A percentile compares a stretch with the other conserved stretches of the same genome.
Conservation (phyloP, 2,888 invertebrate species). For the Polymixis lichenea region DNA sequence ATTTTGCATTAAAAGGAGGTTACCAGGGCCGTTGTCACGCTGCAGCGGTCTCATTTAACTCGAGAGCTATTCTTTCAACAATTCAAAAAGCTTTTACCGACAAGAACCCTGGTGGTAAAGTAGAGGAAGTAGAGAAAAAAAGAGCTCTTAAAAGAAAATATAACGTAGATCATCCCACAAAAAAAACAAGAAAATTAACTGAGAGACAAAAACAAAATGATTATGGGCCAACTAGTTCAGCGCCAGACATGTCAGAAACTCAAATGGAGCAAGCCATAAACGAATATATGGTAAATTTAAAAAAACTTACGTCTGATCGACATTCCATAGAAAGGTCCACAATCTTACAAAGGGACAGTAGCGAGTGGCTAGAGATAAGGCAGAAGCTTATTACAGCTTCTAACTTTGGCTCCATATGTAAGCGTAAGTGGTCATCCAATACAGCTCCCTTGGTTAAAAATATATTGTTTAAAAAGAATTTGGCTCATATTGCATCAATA, state of each 20-base stretch:
- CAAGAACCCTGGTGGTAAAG: background rate
- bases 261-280: conserved; percentile 5
- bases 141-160: conserved; percentile 18
- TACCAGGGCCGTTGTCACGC: too few relatives aligned
- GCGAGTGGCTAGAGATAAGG: conserved; percentile 32
- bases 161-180: conserved; percentile 32
- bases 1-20: too few relatives aligned
- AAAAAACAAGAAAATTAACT: conserved; percentile 15
- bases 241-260: background rate
- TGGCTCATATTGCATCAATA: conserved; percentile 37
- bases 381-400: conserved; percentile 14
- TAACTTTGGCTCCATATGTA: conserved; percentile 38
- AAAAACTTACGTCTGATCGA: too few relatives aligned
- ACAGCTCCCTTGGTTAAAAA: conserved; percentile 56
- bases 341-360: conserved; percentile 27
- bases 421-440: conserved; percentile 27
- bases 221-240: too few relatives aligned
- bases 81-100: conserved; percentile 13
- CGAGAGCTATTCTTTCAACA: too few relatives aligned
- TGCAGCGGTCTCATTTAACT: too few relatives aligned
- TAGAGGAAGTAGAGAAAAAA: conserved; percentile 12
- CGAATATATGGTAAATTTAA: too few relatives aligned
- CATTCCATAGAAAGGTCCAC: conserved; percentile 14
- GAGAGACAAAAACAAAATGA: too few relatives aligned
- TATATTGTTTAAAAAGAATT: conserved; percentile 54